Evolutionary conservation across 2,113 vertebrate species (phyloP).

Genomic region (Fulmarus glacialis): DNA sequence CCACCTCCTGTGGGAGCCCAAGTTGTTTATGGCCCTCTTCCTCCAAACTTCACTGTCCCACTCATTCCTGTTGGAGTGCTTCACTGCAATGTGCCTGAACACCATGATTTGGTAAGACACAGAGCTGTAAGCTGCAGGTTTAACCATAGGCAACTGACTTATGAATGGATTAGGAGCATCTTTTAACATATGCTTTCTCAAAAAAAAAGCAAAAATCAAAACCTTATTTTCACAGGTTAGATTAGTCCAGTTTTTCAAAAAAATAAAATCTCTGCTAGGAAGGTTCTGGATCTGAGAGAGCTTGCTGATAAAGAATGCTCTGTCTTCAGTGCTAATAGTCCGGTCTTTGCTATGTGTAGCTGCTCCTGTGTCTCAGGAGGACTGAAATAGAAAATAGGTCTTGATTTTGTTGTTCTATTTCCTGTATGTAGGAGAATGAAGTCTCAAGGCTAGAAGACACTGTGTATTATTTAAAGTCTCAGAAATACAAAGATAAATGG

Average conservation of each 20-base stretch:
- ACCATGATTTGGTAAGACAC: conserved; percentile 79
- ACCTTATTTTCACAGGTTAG: not conserved
- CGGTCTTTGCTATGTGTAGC: not conserved
- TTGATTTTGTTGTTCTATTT: not conserved
- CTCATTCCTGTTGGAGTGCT: conserved; percentile 76
- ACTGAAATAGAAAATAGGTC: not conserved
- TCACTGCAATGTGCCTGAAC: conserved; percentile 82
- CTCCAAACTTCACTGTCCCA: conserved; percentile 70
- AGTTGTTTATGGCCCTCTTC: conserved; percentile 74
- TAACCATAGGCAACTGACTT: not conserved
- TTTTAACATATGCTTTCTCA: not conserved
- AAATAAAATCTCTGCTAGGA: not conserved
- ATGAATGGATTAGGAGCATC: not conserved
- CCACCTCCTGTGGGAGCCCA: conserved; percentile 74
- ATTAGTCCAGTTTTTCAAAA: not conserved
- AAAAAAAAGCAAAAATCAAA: not conserved
- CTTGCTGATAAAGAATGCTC: not conserved
- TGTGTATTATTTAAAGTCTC: conserved; percentile 71
- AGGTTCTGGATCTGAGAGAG: not conserved
- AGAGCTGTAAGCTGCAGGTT: not conserved
- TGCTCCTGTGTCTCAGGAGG: not conserved
- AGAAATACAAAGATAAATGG: conserved; percentile 12
- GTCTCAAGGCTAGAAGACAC: conserved; percentile 73
- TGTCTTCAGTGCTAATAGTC: not conserved
- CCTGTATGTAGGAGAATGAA: conserved; percentile 73